Conservation (phyloP, 64 coral and sea anemone species). For the Cladopsammia gracilis region DNA sequence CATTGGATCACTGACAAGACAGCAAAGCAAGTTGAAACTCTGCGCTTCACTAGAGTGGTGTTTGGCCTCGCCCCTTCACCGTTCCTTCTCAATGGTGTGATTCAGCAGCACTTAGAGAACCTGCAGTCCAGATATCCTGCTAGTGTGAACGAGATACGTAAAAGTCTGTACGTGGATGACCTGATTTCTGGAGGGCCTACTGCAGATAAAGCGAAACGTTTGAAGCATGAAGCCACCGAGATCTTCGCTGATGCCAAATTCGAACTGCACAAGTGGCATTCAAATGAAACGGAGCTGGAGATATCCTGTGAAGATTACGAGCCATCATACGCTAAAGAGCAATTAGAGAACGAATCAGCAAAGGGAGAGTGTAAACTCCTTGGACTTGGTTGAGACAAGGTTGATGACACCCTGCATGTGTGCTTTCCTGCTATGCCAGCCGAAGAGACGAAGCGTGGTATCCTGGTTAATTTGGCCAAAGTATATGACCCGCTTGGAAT, state of each 20-base stretch:
- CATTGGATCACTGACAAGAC: slow-evolving; percentile 54
- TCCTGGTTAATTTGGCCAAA: slow-evolving; percentile 45
- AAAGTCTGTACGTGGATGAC: slow-evolving; percentile 60
- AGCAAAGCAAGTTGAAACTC: slow-evolving; percentile 20
- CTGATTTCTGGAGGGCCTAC: slow-evolving; percentile 49
- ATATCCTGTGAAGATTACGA: slow-evolving; percentile 27
- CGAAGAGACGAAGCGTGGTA: slow-evolving; percentile 24
- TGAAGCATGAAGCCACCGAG: slow-evolving; percentile 40
- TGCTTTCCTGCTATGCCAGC: slow-evolving; percentile 29
- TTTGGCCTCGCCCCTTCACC: slow-evolving; percentile 59
- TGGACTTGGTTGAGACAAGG: slow-evolving; percentile 43
- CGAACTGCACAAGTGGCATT: slow-evolving; percentile 14
- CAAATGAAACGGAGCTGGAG: slow-evolving; percentile 25
- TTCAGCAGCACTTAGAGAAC: slow-evolving; percentile 42
- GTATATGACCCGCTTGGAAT: slow-evolving; percentile 59
- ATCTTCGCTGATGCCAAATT: slow-evolving; percentile 40
- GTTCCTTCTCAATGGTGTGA: slow-evolving; percentile 47
- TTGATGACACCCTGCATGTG: slow-evolving; percentile 37
- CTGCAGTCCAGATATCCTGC: slow-evolving; percentile 1
- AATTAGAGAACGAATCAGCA: background rate
- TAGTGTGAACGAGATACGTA: slow-evolving; percentile 22
- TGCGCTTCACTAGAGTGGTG: slow-evolving; percentile 53
- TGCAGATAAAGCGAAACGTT: slow-evolving; percentile 24
- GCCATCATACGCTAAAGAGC: slow-evolving; percentile 35
- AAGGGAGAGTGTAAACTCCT: slow-evolving; percentile 58